Evolutionary conservation across 2,888 invertebrate genomes (phyloP), one percentile per base, ranked within the genome.

Genomic region (Aspidiotus destructor): DNA sequence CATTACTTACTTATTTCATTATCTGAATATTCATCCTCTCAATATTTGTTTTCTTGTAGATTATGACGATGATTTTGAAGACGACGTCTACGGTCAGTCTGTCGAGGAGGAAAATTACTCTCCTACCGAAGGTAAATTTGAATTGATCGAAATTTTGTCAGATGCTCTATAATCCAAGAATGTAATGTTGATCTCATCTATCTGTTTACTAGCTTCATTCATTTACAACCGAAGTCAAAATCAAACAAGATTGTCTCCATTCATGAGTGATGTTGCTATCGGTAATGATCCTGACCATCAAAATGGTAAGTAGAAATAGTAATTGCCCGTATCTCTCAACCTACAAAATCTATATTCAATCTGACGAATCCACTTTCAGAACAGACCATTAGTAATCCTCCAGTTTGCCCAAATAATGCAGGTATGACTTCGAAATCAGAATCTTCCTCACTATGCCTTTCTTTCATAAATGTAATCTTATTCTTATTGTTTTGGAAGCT

Each of bases 71-170:
- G 90, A 90, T 74, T 28, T 28, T 28, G 28, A 28, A 28, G 91
- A 92, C 75, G 92, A 92, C 80, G 85, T 91, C 70, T 96, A 93
- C 77, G 95, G 95, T 11, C 90, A 92, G 78, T 95, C 95, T 3
- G 87, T 94, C 55, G 96, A 96, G 78, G 95, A 96, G 76, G 93
- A 93, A 76, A 88, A 85, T 77, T 89, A 88, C 76, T 96, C 95
- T 13, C 94, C 95, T 3, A 88, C 89, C 75, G 91, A 92, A 80
- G 80, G 81, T 81, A 75, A 72, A 57, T 55, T 42, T 11, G n/a
- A 41, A 57, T 42, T 28, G 5, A 28, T 58, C 40, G 3, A 16
- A 55, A 28, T 7, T 40, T 28, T 60, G 16, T 41, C 62, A 60
- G 42, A 15, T 44, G 41, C 41, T 60, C 7, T 57, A 61, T 61